Base-by-base conservation (phyloP, 2,797 vertebrate species). In the Tangara arthus region DNA sequence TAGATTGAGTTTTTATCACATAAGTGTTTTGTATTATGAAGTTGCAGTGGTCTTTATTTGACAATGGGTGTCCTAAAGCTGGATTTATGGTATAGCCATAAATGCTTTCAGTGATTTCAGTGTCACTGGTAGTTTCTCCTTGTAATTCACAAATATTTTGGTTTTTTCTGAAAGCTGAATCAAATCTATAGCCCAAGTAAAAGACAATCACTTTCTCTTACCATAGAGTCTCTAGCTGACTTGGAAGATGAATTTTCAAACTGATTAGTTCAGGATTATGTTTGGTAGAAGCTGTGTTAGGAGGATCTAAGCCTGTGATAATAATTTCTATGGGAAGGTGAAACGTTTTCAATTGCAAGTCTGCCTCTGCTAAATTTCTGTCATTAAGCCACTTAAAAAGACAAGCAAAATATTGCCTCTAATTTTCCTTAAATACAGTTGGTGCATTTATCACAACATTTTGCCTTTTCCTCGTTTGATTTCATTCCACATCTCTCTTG, bases 401-500 rank as follows among this genome's bases (percentile, higher is more conserved):
- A 66, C 82, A 91, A 77, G 57, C 39, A 91, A 88, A 96, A 96
- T 94, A 95, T 93, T 95, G 86, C 60, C 92, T 94, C 80, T 95
- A 95, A 53, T 96, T 95, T 95, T 95, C 90, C 90, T 89, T 94
- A 85, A 95, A 88, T 95, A 95, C 87, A 91, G 96, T 95, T 94
- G 93, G 90, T 88, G 13, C 28, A 34, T 97, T 95, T 93, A 95
- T 93, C 84, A 95, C 76, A 95, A 94, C 61, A 80, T 95, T 96
- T 95, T 95, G 94, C 91, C 78, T 97, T 94, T 95, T 87, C 52
- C 42, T 94, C 86, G 52, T 84, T 97, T 95, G 94, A 80, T 87
- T 93, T 91, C 3, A 4, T 95, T 95, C 91, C 93, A 89, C 69
- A 60, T 78, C 78, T 71, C 69, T 82, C 89, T 88, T 72, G 27